Percentiles rank a stretch among this genome's conserved stretches.
Conservation (phyloP, 2,888 invertebrate species). For the Hipparchia sbordonii region DNA sequence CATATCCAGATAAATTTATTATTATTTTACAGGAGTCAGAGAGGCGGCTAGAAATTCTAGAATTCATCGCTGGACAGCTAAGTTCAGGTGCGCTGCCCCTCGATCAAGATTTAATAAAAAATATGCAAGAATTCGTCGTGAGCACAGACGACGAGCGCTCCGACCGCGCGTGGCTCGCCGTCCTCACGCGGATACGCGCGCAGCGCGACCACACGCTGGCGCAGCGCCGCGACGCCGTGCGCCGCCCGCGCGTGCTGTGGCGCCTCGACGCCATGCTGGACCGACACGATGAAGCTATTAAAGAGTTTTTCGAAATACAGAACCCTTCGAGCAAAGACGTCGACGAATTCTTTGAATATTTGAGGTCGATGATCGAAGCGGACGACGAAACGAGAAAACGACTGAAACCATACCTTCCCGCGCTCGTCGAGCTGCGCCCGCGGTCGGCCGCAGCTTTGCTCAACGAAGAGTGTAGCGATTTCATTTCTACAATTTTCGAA, state of each 20-base stretch:
- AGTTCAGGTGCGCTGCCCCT: slow-evolving; percentile 63
- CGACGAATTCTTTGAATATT: slow-evolving; percentile 68
- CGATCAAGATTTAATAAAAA: slow-evolving; percentile 60
- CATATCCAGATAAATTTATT: neutral
- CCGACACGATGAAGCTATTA: slow-evolving; percentile 52
- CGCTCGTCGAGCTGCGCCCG: slow-evolving; percentile 59
- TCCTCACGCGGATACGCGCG: slow-evolving; percentile 49
- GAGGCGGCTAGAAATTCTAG: slow-evolving; percentile 65
- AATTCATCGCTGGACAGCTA: slow-evolving; percentile 69
- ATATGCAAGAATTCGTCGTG: slow-evolving; percentile 55
- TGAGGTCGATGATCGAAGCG: slow-evolving; percentile 51
- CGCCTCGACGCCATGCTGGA: slow-evolving; percentile 54
- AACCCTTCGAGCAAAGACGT: slow-evolving; percentile 59
- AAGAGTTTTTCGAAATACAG: slow-evolving; percentile 59
- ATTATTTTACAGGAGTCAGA: slow-evolving; percentile 55
- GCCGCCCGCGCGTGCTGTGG: slow-evolving; percentile 64
- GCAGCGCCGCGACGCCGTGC: slow-evolving; percentile 44
- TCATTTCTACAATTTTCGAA: slow-evolving; percentile 47
- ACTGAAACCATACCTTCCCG: slow-evolving; percentile 51
- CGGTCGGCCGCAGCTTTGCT: slow-evolving; percentile 61
- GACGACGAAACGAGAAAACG: slow-evolving; percentile 44
- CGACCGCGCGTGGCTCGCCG: slow-evolving; percentile 66
- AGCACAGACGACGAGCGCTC: slow-evolving; percentile 58
- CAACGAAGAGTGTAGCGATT: slow-evolving; percentile 51
- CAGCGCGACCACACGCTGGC: slow-evolving; percentile 46